Percentiles rank a stretch among this genome's conserved stretches.
phyloP scores from a whole-genome alignment of 2,797 vertebrate genomes.

The Rhabdomys pumilio region DNA sequence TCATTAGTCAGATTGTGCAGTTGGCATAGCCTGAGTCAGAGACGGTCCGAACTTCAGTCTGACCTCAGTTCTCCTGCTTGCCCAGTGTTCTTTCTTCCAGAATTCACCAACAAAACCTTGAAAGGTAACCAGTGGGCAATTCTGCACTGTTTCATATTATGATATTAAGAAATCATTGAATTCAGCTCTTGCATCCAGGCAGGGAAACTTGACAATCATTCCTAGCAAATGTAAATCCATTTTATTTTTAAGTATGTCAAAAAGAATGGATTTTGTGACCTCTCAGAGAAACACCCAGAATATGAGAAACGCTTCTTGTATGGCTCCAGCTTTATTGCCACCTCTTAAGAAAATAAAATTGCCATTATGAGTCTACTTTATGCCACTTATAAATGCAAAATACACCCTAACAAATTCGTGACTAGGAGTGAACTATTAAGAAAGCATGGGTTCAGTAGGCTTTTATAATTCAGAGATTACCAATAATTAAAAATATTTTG shows the following conservation, averaged over 20 bases:
- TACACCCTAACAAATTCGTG: conserved; percentile 12
- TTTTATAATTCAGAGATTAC: conserved; percentile 58
- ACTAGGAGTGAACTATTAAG: conserved; percentile 60
- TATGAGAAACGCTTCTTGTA: neutral
- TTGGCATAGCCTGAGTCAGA: neutral
- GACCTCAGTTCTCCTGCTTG: neutral
- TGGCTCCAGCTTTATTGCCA: neutral
- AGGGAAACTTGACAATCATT: conserved; percentile 34
- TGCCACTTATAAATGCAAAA: conserved; percentile 58
- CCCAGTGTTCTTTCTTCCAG: neutral
- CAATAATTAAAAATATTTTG: conserved; percentile 35
- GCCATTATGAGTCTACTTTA: conserved; percentile 44
- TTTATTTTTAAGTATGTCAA: conserved; percentile 30
- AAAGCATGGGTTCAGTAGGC: neutral
- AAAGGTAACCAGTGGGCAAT: neutral
- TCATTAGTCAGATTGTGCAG: conserved; percentile 17
- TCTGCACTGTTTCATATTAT: neutral
- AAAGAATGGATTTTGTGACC: conserved; percentile 28
- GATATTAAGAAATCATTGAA: conserved; percentile 18
- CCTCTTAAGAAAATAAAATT: conserved; percentile 35
- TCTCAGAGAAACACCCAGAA: neutral
- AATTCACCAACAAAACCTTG: neutral
- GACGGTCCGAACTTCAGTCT: neutral
- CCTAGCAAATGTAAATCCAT: neutral
- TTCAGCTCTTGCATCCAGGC: neutral